Base-by-base conservation (phyloP, 2,888 invertebrate genomes). In the Cataglyphis rosenhaueri region DNA sequence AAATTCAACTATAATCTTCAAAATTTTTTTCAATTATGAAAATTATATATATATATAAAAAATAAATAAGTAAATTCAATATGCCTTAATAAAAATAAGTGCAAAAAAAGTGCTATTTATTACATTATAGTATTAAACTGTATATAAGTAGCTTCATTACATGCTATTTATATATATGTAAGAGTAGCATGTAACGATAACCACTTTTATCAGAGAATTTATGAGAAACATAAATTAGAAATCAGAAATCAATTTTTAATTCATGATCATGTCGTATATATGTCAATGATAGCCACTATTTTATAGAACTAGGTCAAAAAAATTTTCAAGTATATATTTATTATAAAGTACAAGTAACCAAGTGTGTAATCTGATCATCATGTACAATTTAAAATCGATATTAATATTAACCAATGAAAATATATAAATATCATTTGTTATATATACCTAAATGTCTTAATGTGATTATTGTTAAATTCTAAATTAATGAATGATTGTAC, bases 61-160 rank as follows among this genome's bases (percentile, higher is more conserved):
- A 29, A 44, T 61, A 12, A 48, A 44, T 0, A 1, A 75, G 64
- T 12, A 59, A 25, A 73, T 15, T 41, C 61, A 57, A 52, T 41
- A 81, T 84, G 81, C 83, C 74, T 84, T 82, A 32, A 55, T 57
- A 18, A 68, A 9, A 29, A 57, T 62, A 66, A 21, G 10, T 68
- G 48, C 32, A 68, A 59, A 85, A 81, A 83, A 64, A 21, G 85
- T 91, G 88, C 89, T 89, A 86, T 89, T 90, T 88, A 91, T 90
- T 89, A 65, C 82, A 83, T 78, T 41, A 76, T 91, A 87, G 81
- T 91, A 88, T 90, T 88, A 86, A 79, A 83, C 65, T 48, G 4
- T 44, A 44, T 44, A 15, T 44, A 44, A 44, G 4, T 15, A 12
- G 12, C 12, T 44, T 44, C 3, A 44, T 12, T 44, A 44, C 12